Evolutionary conservation across 2,888 invertebrate genomes (phyloP), one percentile per base, ranked within the genome.

Genomic region (Galeruca laticollis): DNA sequence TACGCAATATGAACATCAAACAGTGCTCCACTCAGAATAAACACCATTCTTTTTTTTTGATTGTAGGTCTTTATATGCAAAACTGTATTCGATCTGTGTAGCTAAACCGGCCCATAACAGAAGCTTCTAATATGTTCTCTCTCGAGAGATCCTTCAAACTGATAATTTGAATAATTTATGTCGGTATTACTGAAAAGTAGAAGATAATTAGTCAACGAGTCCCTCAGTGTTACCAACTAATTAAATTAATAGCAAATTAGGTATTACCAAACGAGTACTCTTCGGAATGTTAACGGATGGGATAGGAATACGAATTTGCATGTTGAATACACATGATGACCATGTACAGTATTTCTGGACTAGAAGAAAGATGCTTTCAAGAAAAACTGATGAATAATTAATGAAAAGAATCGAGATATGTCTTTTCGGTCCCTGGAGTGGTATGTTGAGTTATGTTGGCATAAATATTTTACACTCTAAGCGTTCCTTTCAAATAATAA

Each of bases 171-270:
- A 74, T 74, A 60, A 62, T 68, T 74, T 51, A 71, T 56, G 62
- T 68, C 69, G 71, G 71, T 68, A 70, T 69, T 72, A 73, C 73
- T 51, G 60, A 69, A 72, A 75, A 73, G 70, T 68, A 64, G 62
- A 71, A 75, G 72, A 67, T 69, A 71, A 73, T 75, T 72, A 72
- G 72, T 67, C 69, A 72, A 75, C 71, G 72, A 70, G 69, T 75
- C 75, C 73, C 75, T 59, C 68, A 70, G 71, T 74, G 73, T 73
- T 70, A 73, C 72, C 72, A 72, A 68, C 72, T 71, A 75, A 75
- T 75, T 75, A 74, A 73, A 74, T 73, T 74, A 71, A 71, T 71
- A 70, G 70, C 67, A 70, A 73, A 75, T 75, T 75, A 74, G 70
- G 63, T 68, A 72, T 65, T 72, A 70, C 66, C 72, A 64, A 72